Evolutionary conservation across 2,888 invertebrate genomes (phyloP), one percentile per base, ranked within the genome.

Genomic region (Noctua janthe): DNA sequence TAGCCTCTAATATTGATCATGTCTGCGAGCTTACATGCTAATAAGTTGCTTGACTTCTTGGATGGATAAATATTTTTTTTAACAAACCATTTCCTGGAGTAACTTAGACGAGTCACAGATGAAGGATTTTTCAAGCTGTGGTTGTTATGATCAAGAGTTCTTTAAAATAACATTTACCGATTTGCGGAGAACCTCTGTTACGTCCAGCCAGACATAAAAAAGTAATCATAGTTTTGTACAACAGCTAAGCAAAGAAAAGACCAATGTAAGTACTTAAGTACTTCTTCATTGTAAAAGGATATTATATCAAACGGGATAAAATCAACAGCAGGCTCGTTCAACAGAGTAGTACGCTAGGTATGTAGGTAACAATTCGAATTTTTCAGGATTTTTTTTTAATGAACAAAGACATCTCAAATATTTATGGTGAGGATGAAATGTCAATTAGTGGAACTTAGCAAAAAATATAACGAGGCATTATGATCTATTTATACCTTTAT

Each of bases 1-100:
- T 94, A 85, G 91, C 86, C 78, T 90, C 91, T 90, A 94, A 94
- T 96, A 94, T 96, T 96, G 94, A 94, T 93, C 89, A 92, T 93
- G 95, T 95, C 95, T 95, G 94, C 92, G 91, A 92, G 92, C 91
- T 92, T 88, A 90, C 90, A 93, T 92, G 92, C 92, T 94, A 94
- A 93, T 92, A 92, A 93, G 89, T 91, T 90, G 87, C 91, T 90
- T 92, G 92, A 94, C 92, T 94, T 92, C 90, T 93, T 91, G 79
- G 86, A 87, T 88, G 84, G 87, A 91, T 91, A 91, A 93, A 93
- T 91, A 92, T 79, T 79, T 83, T 80, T 74, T 83, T 88, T 92
- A 90, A 88, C 88, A 90, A 90, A 90, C 88, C 80, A 86, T 92
- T 92, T 92, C 89, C 90, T 91, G 90, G 88, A 91, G 80, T 75